Evolutionary conservation across 2,797 vertebrate species (phyloP), one percentile per base, ranked within the genome.

Genomic region (Lagodon rhomboides): DNA sequence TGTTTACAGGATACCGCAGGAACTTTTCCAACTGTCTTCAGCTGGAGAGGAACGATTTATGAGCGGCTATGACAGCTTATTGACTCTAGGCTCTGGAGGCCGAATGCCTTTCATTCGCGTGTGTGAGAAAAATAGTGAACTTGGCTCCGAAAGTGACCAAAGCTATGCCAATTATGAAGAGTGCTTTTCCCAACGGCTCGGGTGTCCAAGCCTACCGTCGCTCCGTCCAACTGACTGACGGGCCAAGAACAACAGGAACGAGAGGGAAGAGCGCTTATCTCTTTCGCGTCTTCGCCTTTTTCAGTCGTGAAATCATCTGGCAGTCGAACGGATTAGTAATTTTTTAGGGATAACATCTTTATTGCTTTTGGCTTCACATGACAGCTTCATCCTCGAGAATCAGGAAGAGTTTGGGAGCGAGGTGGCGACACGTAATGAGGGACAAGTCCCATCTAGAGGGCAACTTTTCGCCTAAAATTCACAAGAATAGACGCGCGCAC

Each of bases 171-270:
- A 59, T 82, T 68, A 80, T 68, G 69, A 69, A 23, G 20, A 71
- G 12, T 4, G 25, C 12, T 34, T 78, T 80, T 87, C 80, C 64
- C 62, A 62, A 54, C 68, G 73, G 77, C 78, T 80, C 61, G 23
- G 0, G 51, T 62, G 72, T 82, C 78, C 59, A 53, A 68, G 68
- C 18, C 69, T 68, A 54, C 54, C 77, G 53, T 65, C 50, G 55
- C 56, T 30, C 30, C 0, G 53, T 87, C 73, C 67, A 78, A 68
- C 12, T 25, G 46, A 17, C 22, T 12, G 49, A 85, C 2, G 51
- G 70, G 84, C 85, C 91, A 91, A 92, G 73, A 76, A 73, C 74
- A 89, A 83, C 85, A 80, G 63, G 12, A 70, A 63, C 23, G 63
- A 80, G 83, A 82, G 60, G 20, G 43, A 70, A 64, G 49, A 85